These are phyloP conservation scores for Cryptoblepharus egeriae DNA, from an alignment of 2,797 vertebrate genomes.

Conservation along the genomic window DNA sequence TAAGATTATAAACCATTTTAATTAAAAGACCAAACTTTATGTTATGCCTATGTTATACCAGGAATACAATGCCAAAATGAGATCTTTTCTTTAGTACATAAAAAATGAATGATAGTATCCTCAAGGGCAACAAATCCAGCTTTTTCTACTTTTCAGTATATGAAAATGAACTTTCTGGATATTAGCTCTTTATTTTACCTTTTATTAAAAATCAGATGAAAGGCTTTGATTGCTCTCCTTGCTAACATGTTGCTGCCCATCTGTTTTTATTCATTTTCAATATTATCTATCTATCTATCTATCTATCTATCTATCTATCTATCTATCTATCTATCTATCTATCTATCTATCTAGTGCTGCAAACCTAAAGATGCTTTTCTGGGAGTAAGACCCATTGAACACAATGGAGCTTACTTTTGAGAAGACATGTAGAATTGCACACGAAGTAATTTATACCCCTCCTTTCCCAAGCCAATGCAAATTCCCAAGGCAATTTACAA, in stretches of 20 bases:
- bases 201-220: background rate
- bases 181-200: slow-evolving; percentile 1
- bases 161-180: background rate
- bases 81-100: slow-evolving; percentile 5
- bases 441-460: too few species aligned
- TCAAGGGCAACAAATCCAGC: background rate
- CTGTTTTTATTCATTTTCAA: background rate
- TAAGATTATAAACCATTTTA: background rate
- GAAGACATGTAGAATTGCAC: too few species aligned
- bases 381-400: too few species aligned
- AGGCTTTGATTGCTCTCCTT: background rate
- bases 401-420: too few species aligned
- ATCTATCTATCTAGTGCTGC: too few species aligned
- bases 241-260: background rate
- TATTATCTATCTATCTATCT: too few species aligned
- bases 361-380: too few species aligned
- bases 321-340: too few species aligned
- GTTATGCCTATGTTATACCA: slow-evolving; percentile 1
- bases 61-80: slow-evolving; percentile 2
- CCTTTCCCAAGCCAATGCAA: too few species aligned
- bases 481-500: too few species aligned
- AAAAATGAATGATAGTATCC: background rate
- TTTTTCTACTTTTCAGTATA: background rate
- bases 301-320: too few species aligned
- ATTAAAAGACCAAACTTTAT: slow-evolving; percentile 1